Conservation (phyloP, 2,113 vertebrate genomes). For the Callionymus lyra region DNA sequence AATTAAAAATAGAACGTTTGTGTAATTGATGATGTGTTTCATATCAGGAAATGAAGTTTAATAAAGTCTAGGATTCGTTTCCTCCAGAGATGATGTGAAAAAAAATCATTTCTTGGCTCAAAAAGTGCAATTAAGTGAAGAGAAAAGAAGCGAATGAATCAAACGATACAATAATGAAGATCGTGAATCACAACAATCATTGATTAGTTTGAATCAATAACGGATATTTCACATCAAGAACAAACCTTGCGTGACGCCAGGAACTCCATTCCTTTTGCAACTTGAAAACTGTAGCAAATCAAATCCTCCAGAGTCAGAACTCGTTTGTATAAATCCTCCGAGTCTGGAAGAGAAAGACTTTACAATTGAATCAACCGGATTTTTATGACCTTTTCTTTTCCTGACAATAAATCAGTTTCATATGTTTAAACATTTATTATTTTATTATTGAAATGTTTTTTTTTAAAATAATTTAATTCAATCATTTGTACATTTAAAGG, state of each 20-base stretch:
- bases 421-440: too few species aligned
- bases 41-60: conserved; percentile 16
- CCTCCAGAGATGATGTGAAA: conserved; percentile 23
- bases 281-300: conserved; percentile 94
- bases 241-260: conserved; percentile 86
- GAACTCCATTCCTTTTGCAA: conserved; percentile 94
- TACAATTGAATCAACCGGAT: conserved; percentile 7
- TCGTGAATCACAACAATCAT: too few species aligned
- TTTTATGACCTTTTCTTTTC: too few species aligned
- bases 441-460: too few species aligned
- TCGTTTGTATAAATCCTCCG: conserved; percentile 83
- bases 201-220: too few species aligned
- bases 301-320: conserved; percentile 84
- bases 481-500: too few species aligned
- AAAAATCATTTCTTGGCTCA: conserved; percentile 14
- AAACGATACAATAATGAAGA: neutral
- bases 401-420: too few species aligned
- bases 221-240: too few species aligned
- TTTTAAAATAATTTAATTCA: too few species aligned
- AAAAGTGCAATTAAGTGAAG: too few species aligned
- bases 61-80: conserved; percentile 9
- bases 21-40: conserved; percentile 27
- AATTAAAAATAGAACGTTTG: too few species aligned
- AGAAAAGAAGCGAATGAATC: too few species aligned
- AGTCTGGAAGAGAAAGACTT: conserved; percentile 62